These are phyloP conservation scores for Orchesellides sinensis DNA, from an alignment of 2,888 invertebrate genomes.

Conservation along the genomic window DNA sequence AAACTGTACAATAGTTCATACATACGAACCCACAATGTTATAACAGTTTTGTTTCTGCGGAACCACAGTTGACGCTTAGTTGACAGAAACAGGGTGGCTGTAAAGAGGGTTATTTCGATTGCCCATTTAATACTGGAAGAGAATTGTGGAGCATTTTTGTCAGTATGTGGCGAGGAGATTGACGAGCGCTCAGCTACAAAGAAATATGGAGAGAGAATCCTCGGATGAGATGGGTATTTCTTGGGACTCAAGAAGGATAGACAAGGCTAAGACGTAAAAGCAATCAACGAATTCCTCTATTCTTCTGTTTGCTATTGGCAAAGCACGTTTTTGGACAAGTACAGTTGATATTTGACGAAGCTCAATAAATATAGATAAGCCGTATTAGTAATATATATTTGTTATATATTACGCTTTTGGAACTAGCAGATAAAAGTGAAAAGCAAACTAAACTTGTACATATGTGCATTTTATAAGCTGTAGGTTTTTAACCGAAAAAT, in stretches of 20 bases:
- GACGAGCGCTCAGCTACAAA: slow-evolving; percentile 30
- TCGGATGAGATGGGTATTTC: slow-evolving; percentile 43
- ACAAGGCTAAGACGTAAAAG: slow-evolving; percentile 44
- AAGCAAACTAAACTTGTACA: too few relatives aligned
- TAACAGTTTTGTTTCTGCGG: neutral
- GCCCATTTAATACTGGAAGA: slow-evolving; percentile 4
- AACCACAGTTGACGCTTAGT: slow-evolving; percentile 25
- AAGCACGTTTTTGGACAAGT: neutral
- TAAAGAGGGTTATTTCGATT: slow-evolving; percentile 27
- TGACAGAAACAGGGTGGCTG: slow-evolving; percentile 27
- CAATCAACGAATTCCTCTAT: slow-evolving; percentile 55
- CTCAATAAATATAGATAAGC: slow-evolving; percentile 22
- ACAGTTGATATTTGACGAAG: slow-evolving; percentile 8
- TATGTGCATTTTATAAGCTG: too few relatives aligned
- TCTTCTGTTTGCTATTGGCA: slow-evolving; percentile 22
- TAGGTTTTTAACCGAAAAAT: too few relatives aligned
- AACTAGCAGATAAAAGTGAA: too few relatives aligned
- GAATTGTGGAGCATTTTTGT: slow-evolving; percentile 13
- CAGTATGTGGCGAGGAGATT: slow-evolving; percentile 32
- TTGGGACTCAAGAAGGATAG: neutral
- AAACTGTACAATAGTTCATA: neutral
- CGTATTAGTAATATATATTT: too few relatives aligned
- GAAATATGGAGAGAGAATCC: neutral
- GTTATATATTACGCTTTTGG: too few relatives aligned
- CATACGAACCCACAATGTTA: neutral